Evolutionary conservation across 2,113 vertebrate species (phyloP).

Genomic region (Spilogale gracilis): DNA sequence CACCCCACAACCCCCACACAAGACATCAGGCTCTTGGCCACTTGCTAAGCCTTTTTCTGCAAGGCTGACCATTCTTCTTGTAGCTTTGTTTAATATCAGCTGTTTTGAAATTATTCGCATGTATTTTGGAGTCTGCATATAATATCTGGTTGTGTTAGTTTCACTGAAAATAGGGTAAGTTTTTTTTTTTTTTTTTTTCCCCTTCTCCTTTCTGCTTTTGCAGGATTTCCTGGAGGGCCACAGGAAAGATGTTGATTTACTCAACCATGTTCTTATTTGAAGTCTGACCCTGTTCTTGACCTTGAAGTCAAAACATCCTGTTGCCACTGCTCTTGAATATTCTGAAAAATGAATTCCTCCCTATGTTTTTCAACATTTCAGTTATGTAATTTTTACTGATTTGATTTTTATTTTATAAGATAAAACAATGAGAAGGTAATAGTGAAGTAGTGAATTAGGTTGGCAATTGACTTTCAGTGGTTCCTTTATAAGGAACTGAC

Average conservation of each 20-base stretch:
- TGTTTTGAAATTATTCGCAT: background rate
- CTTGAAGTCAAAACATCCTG: constrained; percentile 15
- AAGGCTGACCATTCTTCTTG: background rate
- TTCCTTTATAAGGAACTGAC: background rate
- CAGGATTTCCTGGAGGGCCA: background rate
- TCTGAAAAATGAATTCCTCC: background rate
- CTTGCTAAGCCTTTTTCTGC: background rate
- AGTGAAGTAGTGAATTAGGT: background rate
- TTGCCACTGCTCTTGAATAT: background rate
- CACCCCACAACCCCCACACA: no score
- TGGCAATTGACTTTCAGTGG: background rate
- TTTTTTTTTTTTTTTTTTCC: background rate
- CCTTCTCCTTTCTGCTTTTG: background rate
- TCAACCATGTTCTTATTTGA: background rate
- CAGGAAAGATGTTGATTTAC: background rate
- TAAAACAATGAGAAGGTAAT: background rate
- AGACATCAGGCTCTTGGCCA: background rate
- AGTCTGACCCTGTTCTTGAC: background rate
- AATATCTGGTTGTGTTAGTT: background rate
- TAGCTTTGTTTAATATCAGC: background rate
- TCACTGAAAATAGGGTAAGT: background rate
- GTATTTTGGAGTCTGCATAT: background rate
- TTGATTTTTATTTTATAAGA: background rate
- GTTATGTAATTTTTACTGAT: background rate
- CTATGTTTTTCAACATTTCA: background rate